Evolutionary conservation across 2,113 vertebrate species (phyloP).

Genomic region (Pitta sordida): DNA sequence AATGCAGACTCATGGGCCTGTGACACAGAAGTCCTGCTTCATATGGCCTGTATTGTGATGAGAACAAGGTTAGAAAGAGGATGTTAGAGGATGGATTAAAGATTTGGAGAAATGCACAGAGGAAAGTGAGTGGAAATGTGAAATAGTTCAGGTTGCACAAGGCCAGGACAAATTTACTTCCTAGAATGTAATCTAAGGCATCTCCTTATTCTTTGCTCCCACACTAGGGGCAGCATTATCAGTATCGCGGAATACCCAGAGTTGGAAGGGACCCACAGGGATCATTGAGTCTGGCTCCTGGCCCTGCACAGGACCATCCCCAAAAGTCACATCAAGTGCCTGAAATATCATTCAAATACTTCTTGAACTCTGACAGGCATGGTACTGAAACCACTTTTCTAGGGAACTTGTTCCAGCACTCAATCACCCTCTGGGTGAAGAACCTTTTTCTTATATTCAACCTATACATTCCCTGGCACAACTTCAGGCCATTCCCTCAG

Average conservation of each 20-base stretch:
- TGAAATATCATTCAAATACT: neutral
- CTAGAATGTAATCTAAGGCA: neutral
- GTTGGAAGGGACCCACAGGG: neutral
- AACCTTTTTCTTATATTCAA: neutral
- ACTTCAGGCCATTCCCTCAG: neutral
- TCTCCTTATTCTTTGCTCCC: neutral
- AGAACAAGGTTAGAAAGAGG: neutral
- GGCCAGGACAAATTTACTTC: neutral
- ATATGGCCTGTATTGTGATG: accelerated
- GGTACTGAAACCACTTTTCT: neutral
- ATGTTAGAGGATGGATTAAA: neutral
- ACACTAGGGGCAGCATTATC: neutral
- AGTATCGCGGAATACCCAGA: neutral
- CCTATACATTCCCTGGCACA: neutral
- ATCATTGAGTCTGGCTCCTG: neutral
- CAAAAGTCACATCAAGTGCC: neutral
- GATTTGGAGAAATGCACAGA: neutral
- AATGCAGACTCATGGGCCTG: neutral
- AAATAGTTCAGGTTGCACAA: neutral
- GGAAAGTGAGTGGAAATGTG: neutral
- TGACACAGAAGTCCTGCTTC: neutral
- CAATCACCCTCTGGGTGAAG: neutral
- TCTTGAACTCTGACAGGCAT: neutral
- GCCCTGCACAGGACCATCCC: neutral
- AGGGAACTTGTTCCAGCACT: neutral